phyloP scores from a whole-genome alignment of 92 coral and sea anemone genomes.

The Desmophyllum pertusum region DNA sequence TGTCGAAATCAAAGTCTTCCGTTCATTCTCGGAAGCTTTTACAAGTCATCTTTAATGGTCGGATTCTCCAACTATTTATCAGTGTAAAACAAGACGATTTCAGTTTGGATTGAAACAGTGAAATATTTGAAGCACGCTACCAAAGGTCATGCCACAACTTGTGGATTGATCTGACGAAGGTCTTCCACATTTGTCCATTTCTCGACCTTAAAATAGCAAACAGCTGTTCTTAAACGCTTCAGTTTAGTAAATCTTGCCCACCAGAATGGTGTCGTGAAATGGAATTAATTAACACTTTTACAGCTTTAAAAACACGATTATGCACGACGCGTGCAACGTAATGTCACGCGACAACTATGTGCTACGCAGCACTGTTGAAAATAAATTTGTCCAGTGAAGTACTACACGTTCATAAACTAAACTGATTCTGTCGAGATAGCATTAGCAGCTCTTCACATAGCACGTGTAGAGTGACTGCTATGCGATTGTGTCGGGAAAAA shows the following conservation, averaged over 20 bases:
- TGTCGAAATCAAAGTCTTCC: not conserved
- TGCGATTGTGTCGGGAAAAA: not conserved
- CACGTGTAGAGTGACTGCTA: not conserved
- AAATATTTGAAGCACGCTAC: not conserved
- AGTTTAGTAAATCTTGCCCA: not conserved
- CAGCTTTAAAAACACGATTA: slow-evolving; percentile 19
- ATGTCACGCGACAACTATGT: not conserved
- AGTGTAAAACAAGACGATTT: not conserved
- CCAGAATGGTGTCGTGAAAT: slow-evolving; percentile 12
- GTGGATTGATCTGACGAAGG: not conserved
- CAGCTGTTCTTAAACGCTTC: slow-evolving; percentile 19
- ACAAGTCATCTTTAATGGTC: not conserved
- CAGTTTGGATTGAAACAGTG: not conserved
- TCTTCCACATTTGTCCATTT: not conserved
- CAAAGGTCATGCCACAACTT: not conserved
- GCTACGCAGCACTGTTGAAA: not conserved
- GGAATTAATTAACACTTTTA: slow-evolving; percentile 26
- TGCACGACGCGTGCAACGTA: not conserved
- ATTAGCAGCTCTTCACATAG: not conserved
- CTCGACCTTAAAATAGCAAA: slow-evolving; percentile 9
- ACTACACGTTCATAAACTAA: not conserved
- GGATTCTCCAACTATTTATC: not conserved
- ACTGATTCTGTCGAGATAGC: not conserved
- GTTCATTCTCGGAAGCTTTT: not conserved
- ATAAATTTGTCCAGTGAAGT: not conserved